A percentile compares a stretch with the other conserved stretches of the same genome.
phyloP scores from a whole-genome alignment of 2,888 invertebrate genomes.

The Agrochola litura region DNA sequence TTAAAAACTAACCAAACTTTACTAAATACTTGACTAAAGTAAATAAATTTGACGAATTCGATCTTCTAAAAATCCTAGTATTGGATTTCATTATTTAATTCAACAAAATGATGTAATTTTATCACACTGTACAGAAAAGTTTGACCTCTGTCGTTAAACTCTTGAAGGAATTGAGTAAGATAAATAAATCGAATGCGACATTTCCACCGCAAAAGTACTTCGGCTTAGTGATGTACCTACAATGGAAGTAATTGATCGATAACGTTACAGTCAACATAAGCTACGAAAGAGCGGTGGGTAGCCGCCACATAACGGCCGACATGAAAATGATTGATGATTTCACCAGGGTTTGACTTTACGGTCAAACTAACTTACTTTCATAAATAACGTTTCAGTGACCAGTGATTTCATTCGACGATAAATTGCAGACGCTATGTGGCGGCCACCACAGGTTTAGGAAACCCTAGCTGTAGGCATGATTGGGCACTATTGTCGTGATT shows the following conservation, averaged over 20 bases:
- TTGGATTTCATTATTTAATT: conserved; percentile 13
- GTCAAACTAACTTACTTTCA: not conserved
- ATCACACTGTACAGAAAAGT: conserved; percentile 58
- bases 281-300: not conserved
- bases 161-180: conserved; percentile 56
- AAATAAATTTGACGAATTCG: not conserved
- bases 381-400: not conserved
- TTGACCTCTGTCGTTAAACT: conserved; percentile 68
- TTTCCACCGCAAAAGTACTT: conserved; percentile 16
- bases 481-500: not conserved
- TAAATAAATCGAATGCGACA: conserved; percentile 50
- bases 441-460: too few relatives aligned
- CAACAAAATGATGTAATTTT: conserved; percentile 57
- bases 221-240: conserved; percentile 25
- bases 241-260: conserved; percentile 4
- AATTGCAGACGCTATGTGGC: too few relatives aligned
- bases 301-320: not conserved
- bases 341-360: not conserved
- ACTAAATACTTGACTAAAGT: too few relatives aligned
- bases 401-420: too few relatives aligned
- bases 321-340: not conserved
- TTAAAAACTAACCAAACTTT: not conserved
- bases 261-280: not conserved
- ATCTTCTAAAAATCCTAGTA: not conserved
- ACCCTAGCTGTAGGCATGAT: not conserved